Base-by-base conservation (phyloP, 2,113 vertebrate genomes). In the Fukomys damarensis region DNA sequence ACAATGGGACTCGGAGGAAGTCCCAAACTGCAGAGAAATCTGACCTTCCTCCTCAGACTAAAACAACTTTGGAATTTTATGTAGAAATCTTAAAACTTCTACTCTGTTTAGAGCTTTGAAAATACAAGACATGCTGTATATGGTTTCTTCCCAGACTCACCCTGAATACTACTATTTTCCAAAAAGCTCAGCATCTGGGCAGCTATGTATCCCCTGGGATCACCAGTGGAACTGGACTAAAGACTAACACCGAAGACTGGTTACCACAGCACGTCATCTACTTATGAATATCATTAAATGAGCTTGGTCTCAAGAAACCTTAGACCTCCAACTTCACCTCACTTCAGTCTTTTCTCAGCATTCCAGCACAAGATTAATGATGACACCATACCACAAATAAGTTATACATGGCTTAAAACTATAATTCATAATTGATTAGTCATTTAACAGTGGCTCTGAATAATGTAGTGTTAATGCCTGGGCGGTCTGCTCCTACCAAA, bases 241-340 rank as follows among this genome's bases (percentile, higher is more conserved):
- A 89, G 96, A 96, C 41, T 56, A 59, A 79, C 56, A 58, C 91
- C 96, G 96, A 86, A 84, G 80, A 54, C 76, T 68, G 61, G 95
- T 95, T 91, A 96, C 94, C 72, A 74, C 74, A 82, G 68, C 68
- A 91, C 74, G 32, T 94, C 95, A 97, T 66, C 95, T n/a, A 24
- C 59, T 92, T 82, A n/a, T 30, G 79, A 91, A 96, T 86, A 89
- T 89, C 83, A n/a, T 91, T 92, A 91, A 91, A 52, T 58, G 49
- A 95, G 93, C 79, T 97, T 94, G 83, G 86, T 95, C 85, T 96
- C 82, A 87, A 89, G 97, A 97, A 97, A 97, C 93, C 83, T 95
- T 97, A 96, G 88, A 95, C 95, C 93, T 97, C 93, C 52, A 30
- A 54, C 35, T 84, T 49, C 77, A 91, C 79, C 86, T 87, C 92